A percentile compares a stretch with the other conserved stretches of the same genome.
Conservation (phyloP, 2,113 vertebrate species). For the Anguilla rostrata region DNA sequence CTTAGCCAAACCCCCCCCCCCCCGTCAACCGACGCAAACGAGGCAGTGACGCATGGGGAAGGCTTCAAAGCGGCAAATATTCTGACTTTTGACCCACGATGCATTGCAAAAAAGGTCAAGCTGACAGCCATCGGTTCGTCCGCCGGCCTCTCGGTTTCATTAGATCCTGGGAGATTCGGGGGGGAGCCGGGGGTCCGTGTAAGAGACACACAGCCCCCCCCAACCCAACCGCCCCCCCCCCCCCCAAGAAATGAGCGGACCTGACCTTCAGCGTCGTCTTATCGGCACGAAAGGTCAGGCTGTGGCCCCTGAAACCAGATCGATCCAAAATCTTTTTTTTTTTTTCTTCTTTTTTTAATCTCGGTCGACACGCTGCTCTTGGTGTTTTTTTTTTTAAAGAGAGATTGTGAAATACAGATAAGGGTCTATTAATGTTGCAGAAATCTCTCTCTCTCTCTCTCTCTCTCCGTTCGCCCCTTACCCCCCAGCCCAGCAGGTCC, state of each 20-base stretch:
- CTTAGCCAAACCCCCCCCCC: slow-evolving; percentile 1
- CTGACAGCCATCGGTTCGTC: slow-evolving; percentile 70
- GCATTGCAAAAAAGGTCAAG: slow-evolving; percentile 77
- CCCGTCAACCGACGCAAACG: slow-evolving; percentile 62
- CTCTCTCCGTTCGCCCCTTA: slow-evolving; percentile 21
- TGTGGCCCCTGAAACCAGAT: slow-evolving; percentile 68
- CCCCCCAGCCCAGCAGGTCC: slow-evolving; percentile 46
- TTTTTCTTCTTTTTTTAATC: slow-evolving; percentile 67
- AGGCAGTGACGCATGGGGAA: slow-evolving; percentile 55
- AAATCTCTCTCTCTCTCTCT: slow-evolving; percentile 28
- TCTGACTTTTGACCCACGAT: slow-evolving; percentile 66
- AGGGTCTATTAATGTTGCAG: slow-evolving; percentile 76
- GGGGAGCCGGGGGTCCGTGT: slow-evolving; percentile 21
- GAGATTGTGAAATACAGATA: slow-evolving; percentile 70
- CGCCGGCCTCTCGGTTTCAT: slow-evolving; percentile 55
- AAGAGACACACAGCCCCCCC: not conserved
- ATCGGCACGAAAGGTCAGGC: slow-evolving; percentile 71
- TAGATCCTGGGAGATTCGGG: slow-evolving; percentile 49
- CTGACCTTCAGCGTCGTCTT: slow-evolving; percentile 71
- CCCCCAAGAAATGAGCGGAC: not conserved
- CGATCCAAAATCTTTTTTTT: slow-evolving; percentile 63
- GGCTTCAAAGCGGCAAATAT: slow-evolving; percentile 52
- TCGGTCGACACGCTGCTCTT: slow-evolving; percentile 69
- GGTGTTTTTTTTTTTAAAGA: slow-evolving; percentile 71
- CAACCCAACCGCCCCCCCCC: not conserved